Evolutionary conservation across 2,797 vertebrate genomes (phyloP).

Genomic region (Erpetoichthys calabaricus): DNA sequence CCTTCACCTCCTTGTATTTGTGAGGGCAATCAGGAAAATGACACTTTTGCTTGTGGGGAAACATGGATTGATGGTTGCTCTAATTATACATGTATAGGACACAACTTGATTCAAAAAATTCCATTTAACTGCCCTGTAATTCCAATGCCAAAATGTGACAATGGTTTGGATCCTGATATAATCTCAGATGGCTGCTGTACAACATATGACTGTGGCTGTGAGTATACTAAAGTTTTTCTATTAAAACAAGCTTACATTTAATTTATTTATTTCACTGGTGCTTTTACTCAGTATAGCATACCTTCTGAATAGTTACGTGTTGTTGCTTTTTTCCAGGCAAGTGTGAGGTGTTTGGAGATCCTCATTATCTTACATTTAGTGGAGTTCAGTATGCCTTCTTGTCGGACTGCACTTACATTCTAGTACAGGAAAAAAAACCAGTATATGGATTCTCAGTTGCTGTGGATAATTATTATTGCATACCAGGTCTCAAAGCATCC

Average conservation of each 20-base stretch:
- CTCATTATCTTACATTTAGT: slow-evolving; percentile 48
- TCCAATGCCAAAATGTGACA: slow-evolving; percentile 19
- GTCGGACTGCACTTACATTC: slow-evolving; percentile 35
- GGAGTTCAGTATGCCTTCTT: slow-evolving; percentile 31
- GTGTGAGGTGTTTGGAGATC: slow-evolving; percentile 47
- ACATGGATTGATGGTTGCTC: slow-evolving; percentile 41
- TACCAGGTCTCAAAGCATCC: slow-evolving; percentile 7
- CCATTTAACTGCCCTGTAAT: neutral
- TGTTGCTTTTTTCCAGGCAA: slow-evolving; percentile 25
- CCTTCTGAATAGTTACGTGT: neutral
- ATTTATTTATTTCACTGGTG: neutral
- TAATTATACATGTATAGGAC: slow-evolving; percentile 21
- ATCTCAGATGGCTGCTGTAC: slow-evolving; percentile 42
- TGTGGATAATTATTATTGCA: slow-evolving; percentile 40
- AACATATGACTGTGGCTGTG: slow-evolving; percentile 43
- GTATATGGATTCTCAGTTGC: slow-evolving; percentile 30
- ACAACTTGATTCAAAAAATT: slow-evolving; percentile 25
- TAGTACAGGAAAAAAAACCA: slow-evolving; percentile 38
- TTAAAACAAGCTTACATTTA: neutral
- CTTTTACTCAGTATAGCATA: neutral
- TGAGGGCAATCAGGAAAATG: too few species aligned
- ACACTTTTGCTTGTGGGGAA: slow-evolving; percentile 13
- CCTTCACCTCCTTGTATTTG: too few species aligned
- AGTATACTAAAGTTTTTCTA: slow-evolving; percentile 19
- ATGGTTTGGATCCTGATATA: slow-evolving; percentile 4